Percentiles rank a stretch among this genome's conserved stretches.
Conservation (phyloP, 2,113 vertebrate genomes). For the Misgurnus mizolepis region DNA sequence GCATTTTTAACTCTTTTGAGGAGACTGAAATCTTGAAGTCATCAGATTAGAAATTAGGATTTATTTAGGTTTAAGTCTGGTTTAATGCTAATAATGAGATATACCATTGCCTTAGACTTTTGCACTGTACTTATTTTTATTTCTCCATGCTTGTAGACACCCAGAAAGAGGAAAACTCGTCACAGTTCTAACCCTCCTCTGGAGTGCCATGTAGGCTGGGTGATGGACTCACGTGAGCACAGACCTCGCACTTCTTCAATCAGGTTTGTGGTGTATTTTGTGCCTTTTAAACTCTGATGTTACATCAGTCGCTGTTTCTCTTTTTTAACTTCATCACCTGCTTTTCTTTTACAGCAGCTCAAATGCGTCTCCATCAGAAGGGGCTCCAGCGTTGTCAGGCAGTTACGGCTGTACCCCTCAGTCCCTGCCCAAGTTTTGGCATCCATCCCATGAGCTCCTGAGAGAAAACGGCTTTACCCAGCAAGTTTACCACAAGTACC, state of each 20-base stretch:
- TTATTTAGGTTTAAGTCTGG: too few species aligned
- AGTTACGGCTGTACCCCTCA: constrained; percentile 85
- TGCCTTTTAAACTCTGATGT: too few species aligned
- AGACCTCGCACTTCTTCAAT: constrained; percentile 82
- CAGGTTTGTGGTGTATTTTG: constrained; percentile 71
- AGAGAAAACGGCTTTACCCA: constrained; percentile 96
- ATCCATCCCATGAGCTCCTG: constrained; percentile 93
- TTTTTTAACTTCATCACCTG: neutral
- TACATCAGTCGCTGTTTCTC: neutral
- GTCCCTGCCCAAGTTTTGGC: constrained; percentile 92
- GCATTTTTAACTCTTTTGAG: too few species aligned
- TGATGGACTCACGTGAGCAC: constrained; percentile 95
- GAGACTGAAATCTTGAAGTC: too few species aligned
- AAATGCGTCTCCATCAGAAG: constrained; percentile 86
- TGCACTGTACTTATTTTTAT: neutral
- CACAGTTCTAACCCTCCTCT: constrained; percentile 89
- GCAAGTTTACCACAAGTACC: constrained; percentile 94
- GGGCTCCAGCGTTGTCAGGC: constrained; percentile 69
- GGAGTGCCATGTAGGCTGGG: constrained; percentile 93
- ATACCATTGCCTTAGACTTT: too few species aligned
- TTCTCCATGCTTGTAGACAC: constrained; percentile 71
- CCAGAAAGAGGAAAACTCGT: constrained; percentile 91
- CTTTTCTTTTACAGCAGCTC: constrained; percentile 77
- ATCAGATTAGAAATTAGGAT: too few species aligned
- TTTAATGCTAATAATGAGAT: too few species aligned